Evolutionary conservation across 2,888 invertebrate species (phyloP), one percentile per base, ranked within the genome.

Genomic region (Oscheius sp.): DNA sequence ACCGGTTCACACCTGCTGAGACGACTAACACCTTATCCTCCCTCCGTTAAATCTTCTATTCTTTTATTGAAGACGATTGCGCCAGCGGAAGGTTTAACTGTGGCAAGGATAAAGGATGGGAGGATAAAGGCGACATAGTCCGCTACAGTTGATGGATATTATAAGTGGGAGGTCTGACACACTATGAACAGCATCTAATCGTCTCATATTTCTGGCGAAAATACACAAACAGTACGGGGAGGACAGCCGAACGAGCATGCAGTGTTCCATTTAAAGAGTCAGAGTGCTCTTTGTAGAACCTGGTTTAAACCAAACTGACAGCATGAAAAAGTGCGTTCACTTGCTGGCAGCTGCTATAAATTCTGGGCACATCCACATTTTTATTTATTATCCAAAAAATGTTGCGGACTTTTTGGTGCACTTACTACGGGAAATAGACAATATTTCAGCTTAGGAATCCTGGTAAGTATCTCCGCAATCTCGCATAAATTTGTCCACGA

Each of bases 1-100:
- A 66, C 66, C 66, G 66, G 66, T 66, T 66, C 66, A 66, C 66
- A 66, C 66, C 66, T 66, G 66, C 66, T 52, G 66, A 1, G 66
- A 52, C n/a, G 49, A 61, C 52, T 66, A 66, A 66, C 52, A 66
- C 52, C 63, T 18, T 13, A 49, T 5, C 16, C 58, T 5, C 16
- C 58, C 58, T 1, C 58, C 63, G 63, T 63, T 27, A 63, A 21
- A 18, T 25, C 43, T 23, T 58, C n/a, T 41, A 63, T 63, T 63
- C 43, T 64, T 9, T 66, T 43, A 18, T 45, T 63, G 41, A 45
- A n/a, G 58, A 25, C 27, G 21, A 45, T 45, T 43, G 46, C 63
- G 63, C 45, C 63, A 45, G 45, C 45, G 63, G 46, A 21, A 25
- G 45, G 63, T 13, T n/a, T 23, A 55, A n/a, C n/a, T n/a, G n/a